Evolutionary conservation across 2,113 vertebrate genomes (phyloP).

Genomic region (Heterochromis multidens): DNA sequence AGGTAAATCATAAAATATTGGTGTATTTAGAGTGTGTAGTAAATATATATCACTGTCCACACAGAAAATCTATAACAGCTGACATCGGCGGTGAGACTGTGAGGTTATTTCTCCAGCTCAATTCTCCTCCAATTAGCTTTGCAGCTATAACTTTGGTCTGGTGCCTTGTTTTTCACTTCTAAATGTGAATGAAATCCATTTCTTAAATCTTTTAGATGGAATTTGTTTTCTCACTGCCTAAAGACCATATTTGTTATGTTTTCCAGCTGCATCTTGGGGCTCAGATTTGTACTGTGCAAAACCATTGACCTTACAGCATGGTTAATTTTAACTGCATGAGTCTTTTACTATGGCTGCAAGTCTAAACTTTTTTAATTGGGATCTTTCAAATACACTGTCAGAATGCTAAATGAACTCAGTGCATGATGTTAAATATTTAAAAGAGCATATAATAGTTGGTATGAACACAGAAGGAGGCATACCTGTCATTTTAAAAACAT

Average conservation of each 20-base stretch:
- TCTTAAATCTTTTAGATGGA: constrained; percentile 48
- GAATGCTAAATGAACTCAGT: neutral
- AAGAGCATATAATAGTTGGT: neutral
- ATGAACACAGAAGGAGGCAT: neutral
- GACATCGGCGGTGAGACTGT: constrained; percentile 44
- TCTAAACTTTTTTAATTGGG: neutral
- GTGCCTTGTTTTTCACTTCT: constrained; percentile 62
- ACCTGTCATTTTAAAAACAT: neutral
- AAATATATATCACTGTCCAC: constrained; percentile 71
- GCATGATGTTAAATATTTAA: neutral
- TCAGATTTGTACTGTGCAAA: constrained; percentile 23
- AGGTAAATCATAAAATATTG: constrained; percentile 74
- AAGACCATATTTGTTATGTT: constrained; percentile 48
- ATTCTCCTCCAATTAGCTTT: constrained; percentile 68
- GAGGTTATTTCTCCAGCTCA: constrained; percentile 54
- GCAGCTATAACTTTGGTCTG: constrained; percentile 53
- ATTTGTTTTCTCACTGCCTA: constrained; percentile 42
- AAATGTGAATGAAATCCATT: constrained; percentile 65
- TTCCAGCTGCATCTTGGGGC: constrained; percentile 3
- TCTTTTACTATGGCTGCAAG: neutral
- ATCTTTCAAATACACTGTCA: neutral
- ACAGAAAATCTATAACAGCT: constrained; percentile 65
- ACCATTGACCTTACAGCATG: neutral
- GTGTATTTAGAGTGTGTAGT: constrained; percentile 60
- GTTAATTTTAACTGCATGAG: neutral